These are phyloP conservation scores for Deilephila porcellus DNA, from an alignment of 2,888 invertebrate species.

Conservation along the genomic window DNA sequence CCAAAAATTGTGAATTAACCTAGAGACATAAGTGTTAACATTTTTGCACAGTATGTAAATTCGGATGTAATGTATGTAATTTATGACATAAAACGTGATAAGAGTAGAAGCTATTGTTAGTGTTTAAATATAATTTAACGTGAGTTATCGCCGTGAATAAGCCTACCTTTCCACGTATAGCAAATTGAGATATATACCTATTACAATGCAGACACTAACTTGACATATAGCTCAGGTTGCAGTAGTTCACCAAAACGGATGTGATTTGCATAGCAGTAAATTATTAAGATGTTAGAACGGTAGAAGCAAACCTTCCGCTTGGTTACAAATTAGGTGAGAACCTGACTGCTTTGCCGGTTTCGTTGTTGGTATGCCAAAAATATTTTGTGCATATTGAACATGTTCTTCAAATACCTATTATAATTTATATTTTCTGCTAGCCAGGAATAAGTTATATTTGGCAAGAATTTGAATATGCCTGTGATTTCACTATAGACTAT, in stretches of 20 bases:
- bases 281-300: conserved; percentile 66
- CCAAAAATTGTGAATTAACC: background rate
- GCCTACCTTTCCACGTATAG: background rate
- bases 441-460: too few relatives aligned
- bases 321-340: conserved; percentile 67
- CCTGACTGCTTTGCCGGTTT: conserved; percentile 44
- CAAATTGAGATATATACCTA: conserved; percentile 16
- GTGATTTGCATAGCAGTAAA: conserved; percentile 68
- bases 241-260: conserved; percentile 51
- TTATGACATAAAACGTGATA: background rate
- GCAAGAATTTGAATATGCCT: too few relatives aligned
- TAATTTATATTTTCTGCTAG: background rate
- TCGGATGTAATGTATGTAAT: background rate
- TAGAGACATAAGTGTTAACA: background rate
- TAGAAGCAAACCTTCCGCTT: conserved; percentile 56
- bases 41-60: background rate
- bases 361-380: background rate
- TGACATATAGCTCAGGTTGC: conserved; percentile 30
- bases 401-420: background rate
- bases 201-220: conserved; percentile 22
- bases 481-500: too few relatives aligned
- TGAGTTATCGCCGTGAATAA: conserved; percentile 10
- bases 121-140: conserved; percentile 5
- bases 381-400: background rate
- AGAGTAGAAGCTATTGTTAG: background rate